Evolutionary conservation across 2,888 invertebrate species (phyloP).

Genomic region (Phorcus lineatus): DNA sequence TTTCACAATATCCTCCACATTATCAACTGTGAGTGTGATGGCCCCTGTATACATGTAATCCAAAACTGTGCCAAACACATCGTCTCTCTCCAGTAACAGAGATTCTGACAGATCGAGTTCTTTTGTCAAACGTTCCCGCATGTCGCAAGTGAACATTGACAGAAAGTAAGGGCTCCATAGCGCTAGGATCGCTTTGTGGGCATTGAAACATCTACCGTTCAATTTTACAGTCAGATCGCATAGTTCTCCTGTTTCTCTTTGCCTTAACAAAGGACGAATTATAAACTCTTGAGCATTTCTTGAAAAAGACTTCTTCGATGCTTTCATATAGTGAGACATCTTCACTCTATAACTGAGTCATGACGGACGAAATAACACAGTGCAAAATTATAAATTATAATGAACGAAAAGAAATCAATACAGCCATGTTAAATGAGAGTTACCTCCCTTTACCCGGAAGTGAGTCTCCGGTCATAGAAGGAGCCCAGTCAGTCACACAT

Average conservation of each 20-base stretch:
- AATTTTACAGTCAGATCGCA: conserved; percentile 68
- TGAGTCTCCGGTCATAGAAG: no score
- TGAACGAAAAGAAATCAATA: neutral
- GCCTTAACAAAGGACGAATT: conserved; percentile 64
- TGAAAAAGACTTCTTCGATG: conserved; percentile 64
- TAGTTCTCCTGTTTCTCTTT: conserved; percentile 70
- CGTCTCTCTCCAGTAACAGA: conserved; percentile 63
- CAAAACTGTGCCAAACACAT: conserved; percentile 65
- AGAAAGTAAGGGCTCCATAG: conserved; percentile 72
- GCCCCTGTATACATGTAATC: conserved; percentile 72
- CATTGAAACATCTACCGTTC: conserved; percentile 61
- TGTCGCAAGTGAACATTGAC: conserved; percentile 73
- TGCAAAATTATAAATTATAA: conserved; percentile 11
- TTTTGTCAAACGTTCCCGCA: conserved; percentile 66
- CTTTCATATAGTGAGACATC: conserved; percentile 70
- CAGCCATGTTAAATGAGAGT: neutral
- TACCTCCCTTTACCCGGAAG: neutral
- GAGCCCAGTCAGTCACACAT: no score
- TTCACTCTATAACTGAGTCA: conserved; percentile 19
- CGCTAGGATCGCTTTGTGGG: conserved; percentile 69
- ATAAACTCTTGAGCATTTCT: conserved; percentile 65
- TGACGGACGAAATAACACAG: neutral
- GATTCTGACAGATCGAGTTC: conserved; percentile 70
- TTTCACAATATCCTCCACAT: conserved; percentile 67
- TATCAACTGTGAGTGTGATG: conserved; percentile 61